Conservation (phyloP, 1,140 invertebrate genomes). For the Octopus bimaculoides region DNA sequence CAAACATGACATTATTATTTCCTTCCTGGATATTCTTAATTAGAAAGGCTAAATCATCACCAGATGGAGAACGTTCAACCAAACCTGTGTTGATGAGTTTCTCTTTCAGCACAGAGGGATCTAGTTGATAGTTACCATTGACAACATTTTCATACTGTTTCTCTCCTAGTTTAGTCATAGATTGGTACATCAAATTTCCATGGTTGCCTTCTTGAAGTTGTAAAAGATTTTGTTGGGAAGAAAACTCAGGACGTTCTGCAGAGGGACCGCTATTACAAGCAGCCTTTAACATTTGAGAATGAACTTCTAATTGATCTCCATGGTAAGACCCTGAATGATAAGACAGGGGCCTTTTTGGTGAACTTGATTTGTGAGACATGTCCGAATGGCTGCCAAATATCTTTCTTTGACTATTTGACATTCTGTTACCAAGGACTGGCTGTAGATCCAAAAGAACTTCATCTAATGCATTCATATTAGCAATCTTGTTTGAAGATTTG, state of each 20-base stretch:
- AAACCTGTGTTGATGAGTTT: slow-evolving; percentile 46
- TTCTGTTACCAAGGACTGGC: slow-evolving; percentile 40
- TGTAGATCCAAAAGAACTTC: slow-evolving; percentile 49
- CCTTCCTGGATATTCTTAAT: neutral
- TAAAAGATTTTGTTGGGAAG: neutral
- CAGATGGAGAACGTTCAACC: slow-evolving; percentile 25
- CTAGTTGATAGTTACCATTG: slow-evolving; percentile 47
- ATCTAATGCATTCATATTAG: slow-evolving; percentile 42
- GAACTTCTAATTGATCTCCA: neutral
- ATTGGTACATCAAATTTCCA: neutral
- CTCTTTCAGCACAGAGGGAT: slow-evolving; percentile 44
- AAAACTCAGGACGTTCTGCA: neutral
- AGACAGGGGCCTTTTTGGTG: slow-evolving; percentile 9
- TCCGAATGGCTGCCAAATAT: neutral
- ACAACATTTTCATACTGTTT: slow-evolving; percentile 20
- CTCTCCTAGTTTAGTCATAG: slow-evolving; percentile 16
- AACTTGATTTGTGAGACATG: neutral
- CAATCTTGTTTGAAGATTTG: slow-evolving; percentile 24
- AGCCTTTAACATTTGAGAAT: neutral
- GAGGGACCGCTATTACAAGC: neutral
- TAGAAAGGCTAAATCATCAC: neutral
- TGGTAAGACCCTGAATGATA: neutral
- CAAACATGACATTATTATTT: neutral
- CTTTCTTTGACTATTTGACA: slow-evolving; percentile 32
- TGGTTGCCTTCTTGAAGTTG: neutral